Base-by-base conservation (phyloP, 2,888 invertebrate species). In the Acronicta alni region DNA sequence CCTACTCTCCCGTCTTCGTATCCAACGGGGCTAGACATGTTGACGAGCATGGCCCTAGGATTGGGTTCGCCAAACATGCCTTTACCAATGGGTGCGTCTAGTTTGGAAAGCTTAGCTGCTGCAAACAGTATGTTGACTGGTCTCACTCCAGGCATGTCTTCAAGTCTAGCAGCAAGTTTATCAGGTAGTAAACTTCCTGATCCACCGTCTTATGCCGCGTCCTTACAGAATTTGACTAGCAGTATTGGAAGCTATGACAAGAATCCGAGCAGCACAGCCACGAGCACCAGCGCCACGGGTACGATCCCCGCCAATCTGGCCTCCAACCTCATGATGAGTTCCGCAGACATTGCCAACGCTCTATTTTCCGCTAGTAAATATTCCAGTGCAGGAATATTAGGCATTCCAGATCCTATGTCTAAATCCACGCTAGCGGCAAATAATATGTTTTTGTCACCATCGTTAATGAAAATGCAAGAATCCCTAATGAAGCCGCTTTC, bases 371-470 rank as follows among this genome's bases (percentile, higher is more conserved):
- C 95, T 1, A 96, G 95, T 43, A 96, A 96, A 85, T 96, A 95
- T 81, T 95, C 96, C 2, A 95, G 95, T 70, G 95, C 95, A 14
- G 95, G 95, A 17, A 91, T 96, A 52, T 89, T 96, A 35, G 96
- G 96, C 6, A 95, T 97, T 73, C 96, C 97, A 0, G 97, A 97
- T 87, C 97, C 97, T 0, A 95, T 97, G 91, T 96, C 97, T 0
- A 97, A 97, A 81, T 96, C 96, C 12, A 96, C 97, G 26, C 89
- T 97, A 68, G 96, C 96, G 9, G 96, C 97, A 0, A 97, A 97
- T 78, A 97, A 97, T 82, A 96, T 97, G 95, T 97, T 97, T 72
- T 93, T 97, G 76, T 96, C 97, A 8, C 97, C 97, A 16, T 96
- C 96, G 35, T 86, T 97, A 61, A 94, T 97, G 68, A 97, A 97